Base-by-base conservation (phyloP, 1,140 invertebrate genomes). In the Lepidurus couesii region DNA sequence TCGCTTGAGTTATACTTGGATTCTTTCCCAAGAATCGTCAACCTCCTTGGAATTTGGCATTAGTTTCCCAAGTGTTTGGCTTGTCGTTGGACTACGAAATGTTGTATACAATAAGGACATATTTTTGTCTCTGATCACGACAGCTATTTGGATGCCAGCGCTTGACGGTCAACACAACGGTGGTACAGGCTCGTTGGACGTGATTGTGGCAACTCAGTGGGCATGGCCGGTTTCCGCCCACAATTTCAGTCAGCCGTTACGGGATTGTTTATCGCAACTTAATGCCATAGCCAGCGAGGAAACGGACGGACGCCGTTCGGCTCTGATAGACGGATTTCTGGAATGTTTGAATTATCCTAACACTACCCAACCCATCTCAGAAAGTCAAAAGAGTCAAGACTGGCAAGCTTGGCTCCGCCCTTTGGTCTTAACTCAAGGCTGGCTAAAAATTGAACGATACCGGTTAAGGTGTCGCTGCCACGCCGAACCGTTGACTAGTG, bases 311-410 rank as follows among this genome's bases (percentile, higher is more conserved):
- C 53, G 53, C 21, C 7, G 53, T 21, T 65, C 53, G 16, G n/a
- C 53, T 21, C 21, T 65, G 53, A 65, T 65, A 65, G 21, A 65
- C 9, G 21, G 53, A n/a, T 65, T 65, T 65, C 21, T 65, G 53
- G 53, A 65, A 65, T 65, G 53, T 65, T 21, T 65, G 7, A 65
- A 65, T 65, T 65, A 65, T 65, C 53, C 53, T n/a, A 65, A 65
- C n/a, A 21, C 53, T n/a, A 65, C 53, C 7, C 53, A 65, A 16
- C 16, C 53, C 21, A 16, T 16, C 6, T 65, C 53, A 65, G 53
- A 65, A 65, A 10, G 53, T 65, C 53, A 21, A 13, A 65, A 13
- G 11, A 65, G 21, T 6, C 47, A 65, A 65, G 53, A 65, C 53
- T 65, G 16, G 53, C 21, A 13, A 21, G 53, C 8, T n/a, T 65